Evolutionary conservation across 2,797 vertebrate species (phyloP).

Genomic region (Merluccius polli): DNA sequence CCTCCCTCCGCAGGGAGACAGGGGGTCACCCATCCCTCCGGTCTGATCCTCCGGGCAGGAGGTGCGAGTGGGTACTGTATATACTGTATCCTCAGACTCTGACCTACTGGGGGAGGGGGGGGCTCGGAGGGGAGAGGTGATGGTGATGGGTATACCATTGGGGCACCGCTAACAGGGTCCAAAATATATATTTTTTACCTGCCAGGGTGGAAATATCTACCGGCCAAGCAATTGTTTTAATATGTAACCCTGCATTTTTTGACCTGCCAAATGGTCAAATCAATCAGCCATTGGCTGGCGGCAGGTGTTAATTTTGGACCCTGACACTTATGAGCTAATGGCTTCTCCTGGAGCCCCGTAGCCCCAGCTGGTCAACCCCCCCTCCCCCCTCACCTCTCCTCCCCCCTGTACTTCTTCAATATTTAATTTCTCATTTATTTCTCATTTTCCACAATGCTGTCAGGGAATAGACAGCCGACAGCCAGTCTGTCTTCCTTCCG

Average conservation of each 20-base stretch:
- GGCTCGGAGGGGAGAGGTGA: too few species aligned
- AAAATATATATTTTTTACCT: too few species aligned
- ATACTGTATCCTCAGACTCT: neutral
- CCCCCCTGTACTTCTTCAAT: slow-evolving; percentile 44
- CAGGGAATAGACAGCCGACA: slow-evolving; percentile 45
- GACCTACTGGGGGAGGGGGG: neutral
- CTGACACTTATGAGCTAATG: neutral
- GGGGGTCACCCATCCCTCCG: too few species aligned
- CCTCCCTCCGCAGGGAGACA: too few species aligned
- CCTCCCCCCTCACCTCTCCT: slow-evolving; percentile 12
- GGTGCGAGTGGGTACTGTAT: slow-evolving; percentile 22
- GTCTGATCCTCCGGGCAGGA: slow-evolving; percentile 37
- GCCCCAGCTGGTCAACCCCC: slow-evolving; percentile 30
- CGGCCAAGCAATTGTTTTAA: too few species aligned
- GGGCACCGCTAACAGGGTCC: too few species aligned
- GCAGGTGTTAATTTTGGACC: too few species aligned
- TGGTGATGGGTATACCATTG: too few species aligned
- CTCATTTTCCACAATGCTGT: slow-evolving; percentile 40
- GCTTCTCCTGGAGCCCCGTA: neutral
- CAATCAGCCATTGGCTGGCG: too few species aligned
- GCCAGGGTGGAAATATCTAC: too few species aligned
- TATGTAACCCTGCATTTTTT: too few species aligned
- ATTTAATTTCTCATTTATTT: slow-evolving; percentile 66
- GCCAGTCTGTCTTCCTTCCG: slow-evolving; percentile 34
- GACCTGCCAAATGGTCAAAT: too few species aligned